phyloP scores from a whole-genome alignment of 2,888 invertebrate species.

The Hipparchia semele region DNA sequence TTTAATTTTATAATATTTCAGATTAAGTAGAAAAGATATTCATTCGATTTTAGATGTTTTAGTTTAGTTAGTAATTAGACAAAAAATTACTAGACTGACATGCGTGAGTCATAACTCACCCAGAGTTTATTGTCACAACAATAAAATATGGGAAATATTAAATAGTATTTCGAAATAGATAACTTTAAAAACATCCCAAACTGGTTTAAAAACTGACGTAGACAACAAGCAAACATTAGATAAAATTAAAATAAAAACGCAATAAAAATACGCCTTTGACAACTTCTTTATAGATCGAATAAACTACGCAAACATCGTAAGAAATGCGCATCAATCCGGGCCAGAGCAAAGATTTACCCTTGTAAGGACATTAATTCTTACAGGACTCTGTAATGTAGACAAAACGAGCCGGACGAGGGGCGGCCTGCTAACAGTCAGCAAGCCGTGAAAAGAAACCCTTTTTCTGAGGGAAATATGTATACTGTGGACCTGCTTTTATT shows the following conservation, averaged over 20 bases:
- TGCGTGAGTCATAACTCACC: too few species aligned
- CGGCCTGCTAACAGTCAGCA: constrained; percentile 48
- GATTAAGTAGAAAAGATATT: too few species aligned
- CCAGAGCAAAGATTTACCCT: constrained; percentile 55
- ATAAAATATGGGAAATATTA: too few species aligned
- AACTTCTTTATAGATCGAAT: constrained; percentile 27
- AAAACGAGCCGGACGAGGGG: constrained; percentile 53
- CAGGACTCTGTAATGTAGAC: constrained; percentile 59
- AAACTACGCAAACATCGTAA: constrained; percentile 33
- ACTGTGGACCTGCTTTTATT: constrained; percentile 30
- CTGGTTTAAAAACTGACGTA: too few species aligned
- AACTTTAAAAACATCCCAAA: too few species aligned
- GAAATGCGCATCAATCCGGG: constrained; percentile 48
- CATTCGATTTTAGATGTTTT: too few species aligned
- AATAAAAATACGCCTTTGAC: constrained; percentile 12
- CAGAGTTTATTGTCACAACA: too few species aligned
- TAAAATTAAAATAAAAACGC: neutral
- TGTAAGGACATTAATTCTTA: constrained; percentile 67
- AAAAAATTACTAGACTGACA: too few species aligned
- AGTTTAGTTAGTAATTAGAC: too few species aligned
- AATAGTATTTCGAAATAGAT: too few species aligned
- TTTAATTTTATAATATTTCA: too few species aligned
- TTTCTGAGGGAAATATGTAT: constrained; percentile 44
- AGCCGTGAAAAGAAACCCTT: constrained; percentile 75
- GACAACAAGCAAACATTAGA: neutral